Base-by-base conservation (phyloP, 92 coral and sea anemone species). In the Umimayanthus chanpuru region DNA sequence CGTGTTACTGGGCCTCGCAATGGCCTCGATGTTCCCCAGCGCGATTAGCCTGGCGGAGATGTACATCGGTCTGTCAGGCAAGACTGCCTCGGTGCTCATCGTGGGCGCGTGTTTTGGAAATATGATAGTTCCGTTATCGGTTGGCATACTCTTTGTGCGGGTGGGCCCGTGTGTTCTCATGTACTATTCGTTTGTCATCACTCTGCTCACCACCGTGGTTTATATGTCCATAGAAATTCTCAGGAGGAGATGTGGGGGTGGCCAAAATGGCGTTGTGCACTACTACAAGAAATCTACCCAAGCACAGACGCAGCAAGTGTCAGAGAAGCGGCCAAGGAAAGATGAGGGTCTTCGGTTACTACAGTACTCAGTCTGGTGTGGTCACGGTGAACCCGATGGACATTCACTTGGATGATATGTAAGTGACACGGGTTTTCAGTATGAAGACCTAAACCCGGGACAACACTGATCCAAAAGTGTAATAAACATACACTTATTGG, bases 11-110 rank as follows among this genome's bases (percentile, higher is more conserved):
- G 99, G 99, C 26, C 20, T 95, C 3, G 93, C 97, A 38, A 96
- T 96, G 93, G 97, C 99, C 12, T 96, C 99, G 4, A 92, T 95
- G 14, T 97, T 97, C 49, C 98, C 99, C 5, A 64, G 95, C 32
- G 88, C 96, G 21, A 41, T 97, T 70, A 94, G 80, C 88, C 94
- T 96, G 95, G 97, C 96, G 44, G 99, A 97, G 75, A 82, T 85
- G 25, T 93, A 91, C 76, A 88, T 95, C 77, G 91, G 90, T 73
- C 92, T 97, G 26, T 89, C 99, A 16, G 99, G 98, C 14, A 92
- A 89, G 65, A 90, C 93, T 11, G 98, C 99, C 2, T 97, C 99
- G 4, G 39, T 95, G 78, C 83, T 97, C 16, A 82, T 97, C 55
- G 98, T 95, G 6, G 97, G 98, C 4, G 91, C 98, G 56, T 88